Conservation (phyloP, 2,113 vertebrate species). For the Lates calcarifer region DNA sequence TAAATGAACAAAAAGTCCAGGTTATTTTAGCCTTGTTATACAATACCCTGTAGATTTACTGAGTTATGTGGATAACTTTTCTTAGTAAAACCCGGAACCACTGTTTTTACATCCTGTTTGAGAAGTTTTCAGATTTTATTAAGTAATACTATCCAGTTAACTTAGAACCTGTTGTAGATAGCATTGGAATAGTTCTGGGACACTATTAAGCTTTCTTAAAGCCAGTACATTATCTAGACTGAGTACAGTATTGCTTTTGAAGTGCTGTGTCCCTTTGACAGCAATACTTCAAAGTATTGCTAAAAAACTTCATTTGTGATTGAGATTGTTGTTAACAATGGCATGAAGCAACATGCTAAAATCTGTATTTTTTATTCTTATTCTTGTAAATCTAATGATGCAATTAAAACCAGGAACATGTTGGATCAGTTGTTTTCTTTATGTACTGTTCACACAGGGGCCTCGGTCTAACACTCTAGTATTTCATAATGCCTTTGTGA, state of each 20-base stretch:
- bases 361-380: neutral
- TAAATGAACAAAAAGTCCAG: conserved; percentile 17
- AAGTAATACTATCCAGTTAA: neutral
- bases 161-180: neutral
- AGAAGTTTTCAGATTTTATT: neutral
- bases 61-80: neutral
- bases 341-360: neutral
- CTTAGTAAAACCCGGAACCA: too few species aligned
- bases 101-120: too few species aligned
- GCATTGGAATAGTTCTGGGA: neutral
- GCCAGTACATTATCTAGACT: neutral
- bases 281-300: neutral
- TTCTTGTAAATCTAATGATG: conserved; percentile 13
- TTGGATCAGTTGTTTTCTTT: neutral
- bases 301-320: too few species aligned
- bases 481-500: neutral
- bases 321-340: neutral
- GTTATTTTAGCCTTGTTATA: neutral
- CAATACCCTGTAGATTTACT: neutral
- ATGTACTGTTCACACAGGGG: neutral
- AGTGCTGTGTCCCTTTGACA: neutral
- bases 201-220: neutral
- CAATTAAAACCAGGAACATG: conserved; percentile 17
- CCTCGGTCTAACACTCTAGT: neutral
- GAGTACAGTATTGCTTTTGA: neutral